Evolutionary conservation across 2,888 invertebrate species (phyloP).

Genomic region (Dynastes tityus): DNA sequence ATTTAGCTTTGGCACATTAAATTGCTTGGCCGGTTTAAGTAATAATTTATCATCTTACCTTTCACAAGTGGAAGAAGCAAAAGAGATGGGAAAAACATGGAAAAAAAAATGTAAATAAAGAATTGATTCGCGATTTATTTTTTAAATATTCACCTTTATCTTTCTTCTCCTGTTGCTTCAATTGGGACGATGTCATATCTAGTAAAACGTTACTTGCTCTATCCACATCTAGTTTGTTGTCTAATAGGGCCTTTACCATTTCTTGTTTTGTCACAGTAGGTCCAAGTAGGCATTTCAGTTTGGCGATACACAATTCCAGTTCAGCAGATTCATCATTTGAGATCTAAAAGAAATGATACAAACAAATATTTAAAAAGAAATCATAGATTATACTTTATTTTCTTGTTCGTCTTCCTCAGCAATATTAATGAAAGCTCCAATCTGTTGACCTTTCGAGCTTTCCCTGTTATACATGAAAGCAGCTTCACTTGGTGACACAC

Average conservation of each 20-base stretch:
- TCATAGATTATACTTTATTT: slow-evolving; percentile 45
- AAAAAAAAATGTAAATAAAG: slow-evolving; percentile 59
- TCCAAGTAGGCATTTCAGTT: slow-evolving; percentile 78
- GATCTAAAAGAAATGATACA: slow-evolving; percentile 63
- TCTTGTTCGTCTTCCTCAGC: slow-evolving; percentile 78
- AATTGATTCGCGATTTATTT: slow-evolving; percentile 38
- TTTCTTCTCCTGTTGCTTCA: slow-evolving; percentile 56
- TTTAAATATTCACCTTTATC: slow-evolving; percentile 67
- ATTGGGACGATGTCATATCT: slow-evolving; percentile 57
- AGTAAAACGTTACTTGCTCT: slow-evolving; percentile 81
- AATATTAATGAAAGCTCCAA: slow-evolving; percentile 84
- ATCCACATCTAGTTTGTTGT: slow-evolving; percentile 81
- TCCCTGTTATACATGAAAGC: slow-evolving; percentile 90
- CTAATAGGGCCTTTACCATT: slow-evolving; percentile 81
- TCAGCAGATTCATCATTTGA: slow-evolving; percentile 81
- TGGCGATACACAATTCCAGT: slow-evolving; percentile 88
- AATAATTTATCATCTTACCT: slow-evolving; percentile 71
- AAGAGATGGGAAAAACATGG: slow-evolving; percentile 61
- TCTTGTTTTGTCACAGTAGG: slow-evolving; percentile 79
- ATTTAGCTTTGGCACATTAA: slow-evolving; percentile 59
- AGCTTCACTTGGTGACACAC: slow-evolving; percentile 90
- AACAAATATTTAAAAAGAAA: not conserved
- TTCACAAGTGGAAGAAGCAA: slow-evolving; percentile 65
- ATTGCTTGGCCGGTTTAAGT: slow-evolving; percentile 53
- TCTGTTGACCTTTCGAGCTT: slow-evolving; percentile 74